Evolutionary conservation across 2,113 vertebrate genomes (phyloP), one percentile per base, ranked within the genome.

Genomic region (Jaculus jaculus): DNA sequence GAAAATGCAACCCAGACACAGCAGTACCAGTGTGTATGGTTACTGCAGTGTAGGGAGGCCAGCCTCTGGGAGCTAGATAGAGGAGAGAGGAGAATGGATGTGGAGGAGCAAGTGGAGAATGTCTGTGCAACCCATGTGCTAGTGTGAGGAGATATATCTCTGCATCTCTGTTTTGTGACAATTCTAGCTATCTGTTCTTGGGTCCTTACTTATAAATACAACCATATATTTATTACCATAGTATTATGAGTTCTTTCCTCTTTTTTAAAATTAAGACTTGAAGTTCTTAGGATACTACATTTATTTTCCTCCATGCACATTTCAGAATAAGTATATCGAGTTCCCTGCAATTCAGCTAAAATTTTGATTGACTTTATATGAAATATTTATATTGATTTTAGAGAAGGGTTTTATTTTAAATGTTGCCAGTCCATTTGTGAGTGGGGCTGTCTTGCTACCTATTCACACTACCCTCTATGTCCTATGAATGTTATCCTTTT

Each of bases 311-410:
- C 54, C 54, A 54, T 12, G 11, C 13, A 54, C 54, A 54, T 54
- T 54, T 54, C 54, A 84, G 23, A 77, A 24, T 65, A 77, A 92
- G 58, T 60, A 54, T 71, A 65, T 20, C 79, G 61, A 93, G 30
- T 88, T 90, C 83, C 85, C 32, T 66, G 77, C 87, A 92, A 77
- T 54, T 80, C n/a, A 81, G 17, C 79, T 90, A 54, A 42, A 92
- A 77, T 84, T 93, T 87, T 81, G 69, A 77, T 47, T 92, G 78
- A 30, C 61, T 13, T 92, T 47, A 21, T 68, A 24, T 60, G 95
- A 88, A 90, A 94, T 69, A 3, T 90, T 84, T 87, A 63, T 78
- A 77, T 66, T 90, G 37, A 39, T 78, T 90, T 87, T 63, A 82
- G 42, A 88, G 78, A 72, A 90, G 42, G 58, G 73, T 61, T 21